A percentile compares a stretch with the other conserved stretches of the same genome.
phyloP scores from a whole-genome alignment of 2,113 vertebrate genomes.

The Plotosus lineatus region DNA sequence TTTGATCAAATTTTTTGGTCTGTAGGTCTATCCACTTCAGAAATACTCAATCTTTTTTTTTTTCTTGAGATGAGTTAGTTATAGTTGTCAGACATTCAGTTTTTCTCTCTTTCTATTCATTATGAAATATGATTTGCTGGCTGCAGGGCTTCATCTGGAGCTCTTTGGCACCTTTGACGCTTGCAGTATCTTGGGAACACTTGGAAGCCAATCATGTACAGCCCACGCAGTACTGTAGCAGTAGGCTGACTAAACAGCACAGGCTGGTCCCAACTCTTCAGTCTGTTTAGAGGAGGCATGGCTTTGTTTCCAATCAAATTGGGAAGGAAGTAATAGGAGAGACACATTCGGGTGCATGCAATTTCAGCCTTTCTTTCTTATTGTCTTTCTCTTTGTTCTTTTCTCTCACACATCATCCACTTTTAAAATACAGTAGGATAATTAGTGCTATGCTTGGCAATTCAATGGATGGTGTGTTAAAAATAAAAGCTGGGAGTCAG shows the following conservation, averaged over 20 bases:
- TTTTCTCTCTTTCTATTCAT: slow-evolving; percentile 42
- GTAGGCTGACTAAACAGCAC: slow-evolving; percentile 44
- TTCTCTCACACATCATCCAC: slow-evolving; percentile 2
- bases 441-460: slow-evolving; percentile 5
- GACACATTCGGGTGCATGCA: neutral
- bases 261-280: slow-evolving; percentile 47
- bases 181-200: slow-evolving; percentile 45
- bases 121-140: slow-evolving; percentile 43
- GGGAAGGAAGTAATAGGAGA: slow-evolving; percentile 11
- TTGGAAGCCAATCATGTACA: slow-evolving; percentile 48
- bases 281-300: slow-evolving; percentile 31
- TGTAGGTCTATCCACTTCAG: neutral
- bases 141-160: slow-evolving; percentile 31
- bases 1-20: neutral
- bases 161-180: slow-evolving; percentile 50
- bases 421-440: slow-evolving; percentile 3
- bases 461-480: neutral
- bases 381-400: neutral
- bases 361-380: slow-evolving; percentile 7
- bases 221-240: slow-evolving; percentile 41
- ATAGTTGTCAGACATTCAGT: slow-evolving; percentile 5
- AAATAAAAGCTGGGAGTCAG: slow-evolving; percentile 10
- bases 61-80: slow-evolving; percentile 25
- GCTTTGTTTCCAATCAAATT: slow-evolving; percentile 47
- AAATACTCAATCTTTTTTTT: neutral